Percentiles rank a stretch among this genome's conserved stretches.
phyloP scores from a whole-genome alignment of 2,113 vertebrate species.

The Carassius carassius region DNA sequence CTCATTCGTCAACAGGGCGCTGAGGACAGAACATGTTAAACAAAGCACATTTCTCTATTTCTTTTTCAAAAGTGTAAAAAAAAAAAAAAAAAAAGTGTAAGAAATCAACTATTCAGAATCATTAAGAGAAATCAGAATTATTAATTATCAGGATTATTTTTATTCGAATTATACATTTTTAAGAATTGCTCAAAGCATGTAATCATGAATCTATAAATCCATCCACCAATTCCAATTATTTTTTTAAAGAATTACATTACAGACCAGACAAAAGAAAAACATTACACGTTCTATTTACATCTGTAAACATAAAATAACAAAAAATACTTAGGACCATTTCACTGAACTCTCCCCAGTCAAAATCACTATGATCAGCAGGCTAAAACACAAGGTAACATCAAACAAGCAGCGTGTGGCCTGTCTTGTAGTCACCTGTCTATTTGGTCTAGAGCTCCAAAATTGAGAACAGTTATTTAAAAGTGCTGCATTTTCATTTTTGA shows the following conservation, averaged over 20 bases:
- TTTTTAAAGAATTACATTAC: not conserved
- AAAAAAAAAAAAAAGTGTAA: no score
- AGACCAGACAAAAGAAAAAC: not conserved
- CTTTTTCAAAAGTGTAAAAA: not conserved
- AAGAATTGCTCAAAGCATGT: not conserved
- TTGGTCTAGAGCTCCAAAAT: constrained; percentile 3
- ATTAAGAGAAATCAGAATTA: no score
- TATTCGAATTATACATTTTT: no score
- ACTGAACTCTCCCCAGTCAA: not conserved
- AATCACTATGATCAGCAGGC: constrained; percentile 4
- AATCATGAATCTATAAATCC: not conserved
- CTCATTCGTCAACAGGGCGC: not conserved
- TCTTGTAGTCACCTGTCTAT: not conserved
- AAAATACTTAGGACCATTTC: not conserved
- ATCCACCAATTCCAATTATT: not conserved
- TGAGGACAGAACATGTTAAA: no score
- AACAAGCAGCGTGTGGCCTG: not conserved
- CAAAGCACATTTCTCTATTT: not conserved
- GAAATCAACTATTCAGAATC: no score
- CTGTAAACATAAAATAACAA: not conserved
- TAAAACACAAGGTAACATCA: not conserved
- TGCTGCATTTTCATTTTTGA: no score
- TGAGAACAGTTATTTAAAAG: no score
- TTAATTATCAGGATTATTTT: no score
- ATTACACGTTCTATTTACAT: not conserved